Evolutionary conservation across 2,888 invertebrate genomes (phyloP).

Genomic region (Iphiclides podalirius): DNA sequence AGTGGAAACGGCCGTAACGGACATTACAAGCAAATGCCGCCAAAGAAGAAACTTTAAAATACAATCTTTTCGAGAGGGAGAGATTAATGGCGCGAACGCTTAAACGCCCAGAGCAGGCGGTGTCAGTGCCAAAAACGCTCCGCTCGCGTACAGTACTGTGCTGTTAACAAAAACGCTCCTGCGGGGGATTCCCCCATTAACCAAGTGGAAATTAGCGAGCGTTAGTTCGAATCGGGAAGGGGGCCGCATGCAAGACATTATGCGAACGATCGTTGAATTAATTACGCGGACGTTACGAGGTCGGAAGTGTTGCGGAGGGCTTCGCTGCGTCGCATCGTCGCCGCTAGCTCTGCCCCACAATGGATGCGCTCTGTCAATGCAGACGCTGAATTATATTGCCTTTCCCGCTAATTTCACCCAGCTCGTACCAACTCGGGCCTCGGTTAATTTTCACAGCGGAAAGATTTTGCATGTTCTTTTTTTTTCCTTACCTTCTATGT

Average conservation of each 20-base stretch:
- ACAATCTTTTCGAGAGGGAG: conserved; percentile 63
- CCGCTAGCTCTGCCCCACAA: conserved; percentile 32
- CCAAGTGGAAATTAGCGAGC: conserved; percentile 63
- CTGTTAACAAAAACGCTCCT: conserved; percentile 59
- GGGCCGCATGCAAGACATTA: conserved; percentile 74
- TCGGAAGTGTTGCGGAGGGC: conserved; percentile 51
- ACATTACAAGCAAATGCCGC: conserved; percentile 64
- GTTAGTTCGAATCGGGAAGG: conserved; percentile 62
- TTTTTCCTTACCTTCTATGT: no score
- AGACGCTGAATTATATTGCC: conserved; percentile 19
- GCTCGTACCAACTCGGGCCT: background rate
- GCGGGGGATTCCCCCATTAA: conserved; percentile 64
- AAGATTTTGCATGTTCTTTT: background rate
- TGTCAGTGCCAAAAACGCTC: conserved; percentile 68
- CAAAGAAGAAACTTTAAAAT: conserved; percentile 69
- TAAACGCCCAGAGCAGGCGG: conserved; percentile 48
- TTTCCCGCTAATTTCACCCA: conserved; percentile 9
- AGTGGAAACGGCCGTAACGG: conserved; percentile 37
- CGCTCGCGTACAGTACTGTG: conserved; percentile 28
- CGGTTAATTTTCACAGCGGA: conserved; percentile 4
- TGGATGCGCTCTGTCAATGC: conserved; percentile 26
- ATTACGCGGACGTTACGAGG: conserved; percentile 58
- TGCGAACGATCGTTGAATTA: conserved; percentile 77
- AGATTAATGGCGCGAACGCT: conserved; percentile 71
- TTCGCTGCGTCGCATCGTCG: conserved; percentile 33